A percentile compares a stretch with the other conserved stretches of the same genome.
These are phyloP conservation scores for Choloepus hoffmanni DNA, from an alignment of 2,113 vertebrate species.

Conservation along the genomic window DNA sequence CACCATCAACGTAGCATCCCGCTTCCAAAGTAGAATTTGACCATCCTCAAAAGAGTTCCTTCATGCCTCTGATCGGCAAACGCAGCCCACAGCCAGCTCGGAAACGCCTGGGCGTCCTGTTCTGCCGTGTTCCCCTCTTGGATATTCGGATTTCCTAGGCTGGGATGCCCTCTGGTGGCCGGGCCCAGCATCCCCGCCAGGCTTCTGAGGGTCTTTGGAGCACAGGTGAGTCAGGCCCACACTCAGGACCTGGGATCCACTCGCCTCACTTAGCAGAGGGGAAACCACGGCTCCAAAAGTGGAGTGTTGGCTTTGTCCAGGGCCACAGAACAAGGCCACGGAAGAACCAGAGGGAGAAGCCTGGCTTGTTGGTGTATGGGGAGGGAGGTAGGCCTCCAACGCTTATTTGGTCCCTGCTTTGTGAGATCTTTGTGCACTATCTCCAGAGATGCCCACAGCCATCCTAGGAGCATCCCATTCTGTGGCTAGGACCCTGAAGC, in stretches of 20 bases:
- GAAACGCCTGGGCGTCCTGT: accelerated
- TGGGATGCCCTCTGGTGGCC: constrained; percentile 67
- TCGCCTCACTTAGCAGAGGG: too few relatives aligned
- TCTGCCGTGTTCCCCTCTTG: background rate
- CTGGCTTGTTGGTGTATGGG: background rate
- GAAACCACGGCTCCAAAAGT: background rate
- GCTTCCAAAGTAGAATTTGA: background rate
- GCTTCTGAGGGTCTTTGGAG: background rate
- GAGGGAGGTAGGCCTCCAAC: too few relatives aligned
- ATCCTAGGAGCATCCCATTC: background rate
- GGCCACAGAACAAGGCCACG: background rate
- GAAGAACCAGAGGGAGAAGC: background rate
- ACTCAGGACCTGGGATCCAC: background rate
- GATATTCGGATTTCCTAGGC: background rate
- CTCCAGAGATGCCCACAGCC: background rate
- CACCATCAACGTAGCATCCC: background rate
- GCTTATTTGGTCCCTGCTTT: background rate
- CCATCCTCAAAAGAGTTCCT: too few relatives aligned
- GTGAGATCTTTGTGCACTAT: background rate
- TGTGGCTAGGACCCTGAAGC: background rate
- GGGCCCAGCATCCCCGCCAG: accelerated
- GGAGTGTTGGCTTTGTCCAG: background rate
- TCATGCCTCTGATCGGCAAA: background rate
- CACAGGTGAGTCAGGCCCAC: accelerated
- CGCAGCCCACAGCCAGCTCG: background rate